Evolutionary conservation across 2,888 invertebrate species (phyloP), one percentile per base, ranked within the genome.

Genomic region (Meiosimyza decipiens): DNA sequence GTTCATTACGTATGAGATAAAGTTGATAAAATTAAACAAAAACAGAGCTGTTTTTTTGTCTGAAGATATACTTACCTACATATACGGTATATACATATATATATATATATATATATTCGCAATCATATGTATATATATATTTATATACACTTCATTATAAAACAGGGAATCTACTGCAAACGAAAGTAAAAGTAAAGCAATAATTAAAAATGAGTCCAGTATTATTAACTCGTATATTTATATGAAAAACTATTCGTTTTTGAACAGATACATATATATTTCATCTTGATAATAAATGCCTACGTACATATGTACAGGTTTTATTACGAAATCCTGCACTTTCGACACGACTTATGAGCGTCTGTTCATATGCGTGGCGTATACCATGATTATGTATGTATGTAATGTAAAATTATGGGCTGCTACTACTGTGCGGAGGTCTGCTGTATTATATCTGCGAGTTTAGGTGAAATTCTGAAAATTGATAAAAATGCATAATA

Each of bases 1-100:
- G 84, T 82, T 84, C 82, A 81, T 81, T 77, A 78, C 78, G 77
- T 74, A 77, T 84, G 81, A 82, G 79, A 40, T 40, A 70, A 64
- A 71, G 64, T 73, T 73, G 57, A 55, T 40, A 67, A 67, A 55
- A 57, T 28, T 59, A 71, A 51, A 60, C 54, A 52, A 54, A 40
- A 40, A 40, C 9, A 9, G 40, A 40, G 9, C 40, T 40, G 40
- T 40, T 40, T 64, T n/a, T 64, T 64, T 71, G 60, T 71, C 71
- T 68, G 50, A 67, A 69, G 15, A 66, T 52, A 68, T 66, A 60
- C 66, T 71, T 67, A 67, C 67, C 59, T 68, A 57, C 62, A 67
- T 73, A 69, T 69, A 69, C 49, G 82, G 82, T 81, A 82, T 78
- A 78, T 74, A 75, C 75, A 75, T 73, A 60, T 71, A 66, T 82